phyloP scores from a whole-genome alignment of 2,797 vertebrate genomes.

The Telmatherina bonti region DNA sequence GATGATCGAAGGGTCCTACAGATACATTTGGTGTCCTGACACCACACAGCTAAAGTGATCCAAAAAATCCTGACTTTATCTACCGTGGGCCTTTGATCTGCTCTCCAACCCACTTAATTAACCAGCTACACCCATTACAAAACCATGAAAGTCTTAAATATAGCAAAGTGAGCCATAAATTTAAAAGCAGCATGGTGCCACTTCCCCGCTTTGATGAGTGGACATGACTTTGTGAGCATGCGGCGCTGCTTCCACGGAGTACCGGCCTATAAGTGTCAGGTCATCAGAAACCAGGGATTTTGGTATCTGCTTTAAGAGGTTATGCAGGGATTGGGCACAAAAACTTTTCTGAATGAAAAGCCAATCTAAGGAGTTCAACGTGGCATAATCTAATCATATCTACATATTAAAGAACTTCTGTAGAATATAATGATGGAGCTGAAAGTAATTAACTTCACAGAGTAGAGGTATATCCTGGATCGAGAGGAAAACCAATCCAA shows the following conservation, averaged over 20 bases:
- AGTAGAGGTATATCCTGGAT: conserved; percentile 47
- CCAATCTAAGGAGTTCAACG: conserved; percentile 72
- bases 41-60: conserved; percentile 5
- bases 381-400: conserved; percentile 75
- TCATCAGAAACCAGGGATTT: conserved; percentile 75
- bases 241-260: conserved; percentile 29
- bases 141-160: conserved; percentile 70
- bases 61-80: conserved; percentile 34
- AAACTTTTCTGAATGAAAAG: conserved; percentile 77
- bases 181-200: conserved; percentile 63
- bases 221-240: conserved; percentile 48
- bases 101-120: conserved; percentile 60
- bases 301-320: conserved; percentile 36
- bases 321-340: conserved; percentile 49
- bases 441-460: conserved; percentile 70
- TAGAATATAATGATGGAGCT: conserved; percentile 52
- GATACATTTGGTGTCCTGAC: conserved; percentile 20
- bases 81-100: conserved; percentile 61
- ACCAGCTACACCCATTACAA: conserved; percentile 59
- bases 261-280: conserved; percentile 69
- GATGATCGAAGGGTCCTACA: background rate
- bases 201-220: conserved; percentile 71
- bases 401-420: conserved; percentile 77
- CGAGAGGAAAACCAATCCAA: conserved; percentile 34
- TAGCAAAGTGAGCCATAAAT: conserved; percentile 69